Evolutionary conservation across 2,797 vertebrate genomes (phyloP), one percentile per base, ranked within the genome.

Genomic region (Onychomys arenicola): DNA sequence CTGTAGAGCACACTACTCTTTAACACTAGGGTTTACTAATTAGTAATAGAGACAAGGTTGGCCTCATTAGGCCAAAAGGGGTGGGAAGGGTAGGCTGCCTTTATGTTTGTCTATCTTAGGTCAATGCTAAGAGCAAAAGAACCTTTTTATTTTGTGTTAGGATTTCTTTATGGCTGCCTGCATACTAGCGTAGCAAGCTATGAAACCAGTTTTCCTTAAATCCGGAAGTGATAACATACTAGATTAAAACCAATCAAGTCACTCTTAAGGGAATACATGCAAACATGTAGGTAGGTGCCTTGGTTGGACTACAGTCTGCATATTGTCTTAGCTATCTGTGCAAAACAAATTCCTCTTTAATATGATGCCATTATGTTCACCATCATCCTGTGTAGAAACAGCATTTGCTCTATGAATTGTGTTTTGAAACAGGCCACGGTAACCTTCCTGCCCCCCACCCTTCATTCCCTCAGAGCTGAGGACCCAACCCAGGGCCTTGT

Each of bases 221-320:
- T 89, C 59, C 67, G 91, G 95, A 96, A 93, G 90, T 86, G n/a
- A 86, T 86, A 91, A 57, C 89, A 46, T 92, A 95, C 49, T 49
- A 96, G 92, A 92, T 95, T 78, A 85, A 95, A 93, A 93, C 46
- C 96, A 96, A 76, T 92, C 43, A 89, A 93, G 95, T 96, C 84
- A 94, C 71, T 93, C 46, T 90, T 92, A 87, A 90, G 90, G 77
- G 63, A 97, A 11, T 94, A 91, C 94, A 37, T 87, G 80, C 91
- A 97, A 94, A 96, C 65, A 75, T 92, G 83, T 87, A 71, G 34
- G 52, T 76, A 75, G 34, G 52, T 76, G 80, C 59, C 46, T 81
- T 87, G 88, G 46, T 55, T 90, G 92, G 69, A 61, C 63, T 73
- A 11, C 4, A 85, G 9, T 93, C 52, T 94, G 21, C 55, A 85